Evolutionary conservation across 2,113 vertebrate genomes (phyloP), one percentile per base, ranked within the genome.

Genomic region (Ophiodon elongatus): DNA sequence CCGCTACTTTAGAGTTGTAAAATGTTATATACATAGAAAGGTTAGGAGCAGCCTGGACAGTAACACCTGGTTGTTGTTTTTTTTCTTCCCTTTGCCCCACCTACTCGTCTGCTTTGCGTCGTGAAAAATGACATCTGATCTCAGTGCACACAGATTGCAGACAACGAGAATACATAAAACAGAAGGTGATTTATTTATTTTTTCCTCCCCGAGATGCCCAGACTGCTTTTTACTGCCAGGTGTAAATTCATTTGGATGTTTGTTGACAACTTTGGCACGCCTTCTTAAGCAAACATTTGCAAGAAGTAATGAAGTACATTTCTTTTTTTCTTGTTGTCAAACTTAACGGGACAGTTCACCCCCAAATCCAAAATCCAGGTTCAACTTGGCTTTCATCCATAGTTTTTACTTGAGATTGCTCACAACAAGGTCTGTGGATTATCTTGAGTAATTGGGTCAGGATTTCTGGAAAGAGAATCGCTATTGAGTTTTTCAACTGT

Each of bases 81-180:
- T 21, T 35, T 62, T 0, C 0, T 29, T 47, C 0, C 39, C 9
- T 21, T 62, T 41, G 52, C 52, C 10, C 8, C 70, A 64, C 37
- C 54, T 60, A 63, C 62, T 41, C 66, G n/a, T 64, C 79, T 63
- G 76, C 70, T 72, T 66, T 65, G 41, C 39, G 1, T 8, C 39
- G 37, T 71, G 74, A 84, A 80, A 84, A 73, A 86, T 75, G 29
- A 82, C 69, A 86, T 75, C 66, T 62, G 67, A n/a, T 75, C 56
- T 57, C 25, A 8, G 37, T 17, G 73, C n/a, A 52, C 80, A 82
- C 88, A 76, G 75, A 84, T 79, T 88, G 80, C 13, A 43, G 65
- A 81, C 47, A 69, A 76, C 65, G 19, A 87, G 76, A 63, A 33
- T 2, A 77, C 81, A 81, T 90, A 76, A 92, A 89, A 43, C 59